These are phyloP conservation scores for Hemicordylus capensis DNA, from an alignment of 2,113 vertebrate species.

Conservation along the genomic window DNA sequence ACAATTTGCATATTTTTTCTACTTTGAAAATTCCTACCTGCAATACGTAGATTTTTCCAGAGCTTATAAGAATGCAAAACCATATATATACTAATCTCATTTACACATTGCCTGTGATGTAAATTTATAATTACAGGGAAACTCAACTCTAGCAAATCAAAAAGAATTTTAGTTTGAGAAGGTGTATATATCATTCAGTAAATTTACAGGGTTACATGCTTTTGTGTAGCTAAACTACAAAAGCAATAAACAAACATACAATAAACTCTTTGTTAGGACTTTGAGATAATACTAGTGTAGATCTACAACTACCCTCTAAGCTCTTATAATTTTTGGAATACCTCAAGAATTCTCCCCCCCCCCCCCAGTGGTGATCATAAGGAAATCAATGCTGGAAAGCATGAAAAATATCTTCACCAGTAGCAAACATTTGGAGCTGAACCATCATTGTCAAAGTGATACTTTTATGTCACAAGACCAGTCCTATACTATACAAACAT, in stretches of 20 bases:
- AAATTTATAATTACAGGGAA: conserved; percentile 26
- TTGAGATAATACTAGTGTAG: not conserved
- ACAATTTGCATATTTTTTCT: conserved; percentile 50
- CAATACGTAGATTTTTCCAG: conserved; percentile 53
- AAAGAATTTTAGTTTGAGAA: conserved; percentile 31
- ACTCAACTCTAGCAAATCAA: conserved; percentile 13
- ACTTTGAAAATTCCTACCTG: conserved; percentile 43
- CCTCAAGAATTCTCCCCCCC: not conserved
- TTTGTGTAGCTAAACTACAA: conserved; percentile 13
- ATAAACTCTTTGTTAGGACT: not conserved
- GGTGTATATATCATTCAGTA: not conserved
- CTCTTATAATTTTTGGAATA: not conserved
- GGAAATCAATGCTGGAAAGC: conserved; percentile 15
- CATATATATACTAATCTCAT: not conserved
- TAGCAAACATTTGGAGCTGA: not conserved
- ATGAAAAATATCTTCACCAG: not conserved
- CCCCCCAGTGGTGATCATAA: not conserved
- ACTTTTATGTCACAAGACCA: not conserved
- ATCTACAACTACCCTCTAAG: not conserved
- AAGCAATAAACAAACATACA: not conserved
- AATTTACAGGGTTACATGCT: conserved; percentile 12
- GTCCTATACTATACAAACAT: not conserved
- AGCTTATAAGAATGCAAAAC: conserved; percentile 48
- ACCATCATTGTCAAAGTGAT: conserved; percentile 27
- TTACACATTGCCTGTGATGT: conserved; percentile 22